Evolutionary conservation across 2,797 vertebrate species (phyloP), one percentile per base, ranked within the genome.

Genomic region (Sus cebifrons): DNA sequence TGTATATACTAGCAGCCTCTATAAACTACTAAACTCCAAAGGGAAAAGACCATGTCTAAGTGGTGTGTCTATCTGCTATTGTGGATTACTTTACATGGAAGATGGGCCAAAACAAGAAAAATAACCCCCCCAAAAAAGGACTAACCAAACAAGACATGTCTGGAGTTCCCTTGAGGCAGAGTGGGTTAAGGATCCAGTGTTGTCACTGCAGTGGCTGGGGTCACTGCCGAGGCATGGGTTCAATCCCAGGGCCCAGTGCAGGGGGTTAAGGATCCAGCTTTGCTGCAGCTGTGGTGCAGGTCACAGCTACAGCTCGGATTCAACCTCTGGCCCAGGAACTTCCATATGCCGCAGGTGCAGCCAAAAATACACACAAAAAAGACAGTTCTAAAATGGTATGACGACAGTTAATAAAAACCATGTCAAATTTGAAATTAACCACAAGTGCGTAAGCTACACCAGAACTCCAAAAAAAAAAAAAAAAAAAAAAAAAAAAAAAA

Each of bases 381-480:
- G 13, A 36, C 14, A 54, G 64, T 60, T 92, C 92, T 77, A 83
- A 70, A 82, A 70, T 18, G 15, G 71, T 73, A 60, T 67, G 16
- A 56, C 0, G 0, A 0, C 74, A 94, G 7, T 67, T 27, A 78
- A 52, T 25, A 40, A 86, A 90, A 85, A 79, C 17, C 4, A 0
- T 29, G 44, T 75, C 64, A 78, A 27, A 36, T 90, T 36, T 83
- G 27, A 94, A 93, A 93, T 79, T 49, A 89, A 64, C 75, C 58
- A 15, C 20, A 86, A 54, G 16, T 70, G 56, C 49, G 10, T 5
- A 89, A 92, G 77, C 86, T 44, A 83, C 60, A 90, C 74, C 23
- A 67, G 36, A 91, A 91, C 16, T 68, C 6, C 36, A 94, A 36
- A 89, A 94, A 27, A 86, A 95, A 88, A 36, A 89, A 78, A 15